These are phyloP conservation scores for Sparus aurata DNA, from an alignment of 2,797 vertebrate species.

Conservation along the genomic window DNA sequence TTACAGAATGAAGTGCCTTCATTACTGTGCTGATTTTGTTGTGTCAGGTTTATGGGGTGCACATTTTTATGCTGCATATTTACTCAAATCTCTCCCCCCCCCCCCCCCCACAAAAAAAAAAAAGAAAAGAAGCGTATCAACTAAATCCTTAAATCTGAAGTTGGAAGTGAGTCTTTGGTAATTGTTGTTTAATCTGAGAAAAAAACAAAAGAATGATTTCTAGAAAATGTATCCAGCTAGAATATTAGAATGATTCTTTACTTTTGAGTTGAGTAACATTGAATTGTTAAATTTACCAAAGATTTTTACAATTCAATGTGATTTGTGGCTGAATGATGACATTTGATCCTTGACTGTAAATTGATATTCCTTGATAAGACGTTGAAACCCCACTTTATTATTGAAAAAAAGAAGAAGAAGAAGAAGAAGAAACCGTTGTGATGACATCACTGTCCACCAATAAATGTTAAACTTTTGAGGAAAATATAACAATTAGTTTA, in stretches of 20 bases:
- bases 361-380: conserved; percentile 47
- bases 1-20: conserved; percentile 98
- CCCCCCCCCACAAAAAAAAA: too few species aligned
- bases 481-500: conserved; percentile 73
- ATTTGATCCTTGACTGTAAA: conserved; percentile 68
- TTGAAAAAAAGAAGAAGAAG: conserved; percentile 29
- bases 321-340: conserved; percentile 52
- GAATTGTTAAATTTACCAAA: conserved; percentile 71
- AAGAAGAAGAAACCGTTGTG: conserved; percentile 48
- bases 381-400: conserved; percentile 49
- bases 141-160: conserved; percentile 63
- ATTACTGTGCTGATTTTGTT: conserved; percentile 90
- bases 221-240: conserved; percentile 36
- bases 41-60: conserved; percentile 85
- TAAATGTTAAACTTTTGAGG: conserved; percentile 68
- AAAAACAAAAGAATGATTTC: conserved; percentile 20
- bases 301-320: conserved; percentile 66
- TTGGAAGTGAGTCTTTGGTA: conserved; percentile 45
- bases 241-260: conserved; percentile 42
- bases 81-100: conserved; percentile 72
- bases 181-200: conserved; percentile 36
- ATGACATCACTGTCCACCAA: conserved; percentile 62
- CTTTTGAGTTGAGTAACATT: conserved; percentile 60
- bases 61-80: conserved; percentile 89
- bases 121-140: conserved; percentile 22